phyloP scores from a whole-genome alignment of 2,113 vertebrate species.

The Ciconia maguari region DNA sequence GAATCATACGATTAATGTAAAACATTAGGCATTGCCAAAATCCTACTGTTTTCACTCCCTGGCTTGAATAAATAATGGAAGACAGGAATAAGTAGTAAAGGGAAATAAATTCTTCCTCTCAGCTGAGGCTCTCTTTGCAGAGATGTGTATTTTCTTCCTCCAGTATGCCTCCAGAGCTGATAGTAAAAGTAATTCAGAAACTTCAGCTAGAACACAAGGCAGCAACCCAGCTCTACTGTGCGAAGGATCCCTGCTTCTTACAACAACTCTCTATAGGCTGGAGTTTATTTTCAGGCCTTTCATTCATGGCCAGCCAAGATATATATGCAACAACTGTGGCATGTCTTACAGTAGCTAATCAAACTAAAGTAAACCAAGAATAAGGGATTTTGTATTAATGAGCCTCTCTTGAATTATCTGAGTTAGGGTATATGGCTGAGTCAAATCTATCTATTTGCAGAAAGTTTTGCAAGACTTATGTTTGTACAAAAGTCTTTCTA shows the following conservation, averaged over 20 bases:
- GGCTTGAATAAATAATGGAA: slow-evolving; percentile 39
- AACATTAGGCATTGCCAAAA: slow-evolving; percentile 27
- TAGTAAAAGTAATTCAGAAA: slow-evolving; percentile 16
- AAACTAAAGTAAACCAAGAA: background rate
- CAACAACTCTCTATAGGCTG: background rate
- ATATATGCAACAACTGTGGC: background rate
- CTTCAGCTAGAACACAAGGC: background rate
- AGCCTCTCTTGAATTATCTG: background rate
- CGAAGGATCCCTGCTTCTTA: background rate
- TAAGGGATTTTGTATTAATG: background rate
- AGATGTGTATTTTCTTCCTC: background rate
- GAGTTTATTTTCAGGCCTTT: background rate
- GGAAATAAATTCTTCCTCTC: slow-evolving; percentile 35
- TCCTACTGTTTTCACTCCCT: background rate
- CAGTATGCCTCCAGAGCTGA: background rate
- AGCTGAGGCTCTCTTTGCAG: slow-evolving; percentile 2
- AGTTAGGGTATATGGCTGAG: background rate
- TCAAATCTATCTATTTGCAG: background rate
- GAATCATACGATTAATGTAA: background rate
- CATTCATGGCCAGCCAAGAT: background rate
- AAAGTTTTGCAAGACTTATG: background rate
- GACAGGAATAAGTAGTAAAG: background rate
- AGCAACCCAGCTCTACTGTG: background rate
- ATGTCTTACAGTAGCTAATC: background rate
- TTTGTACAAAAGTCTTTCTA: background rate